Percentiles rank a stretch among this genome's conserved stretches.
Conservation (phyloP, 2,113 vertebrate species). For the Leptobrachium ailaonicum region DNA sequence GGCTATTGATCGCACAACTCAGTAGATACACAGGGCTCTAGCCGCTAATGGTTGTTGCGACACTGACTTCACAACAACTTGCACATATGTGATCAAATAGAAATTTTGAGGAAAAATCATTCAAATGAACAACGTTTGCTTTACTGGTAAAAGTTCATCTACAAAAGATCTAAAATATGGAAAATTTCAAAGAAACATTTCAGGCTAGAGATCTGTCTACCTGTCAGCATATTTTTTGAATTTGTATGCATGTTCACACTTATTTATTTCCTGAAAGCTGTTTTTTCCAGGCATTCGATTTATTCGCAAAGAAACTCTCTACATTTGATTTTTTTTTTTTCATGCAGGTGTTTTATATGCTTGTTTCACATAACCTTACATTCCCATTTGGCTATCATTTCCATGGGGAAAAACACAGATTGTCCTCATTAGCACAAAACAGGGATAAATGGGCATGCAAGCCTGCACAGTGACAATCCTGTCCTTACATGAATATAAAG, state of each 20-base stretch:
- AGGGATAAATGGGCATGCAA: slow-evolving; percentile 41
- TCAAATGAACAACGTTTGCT: too few species aligned
- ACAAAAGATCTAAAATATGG: too few species aligned
- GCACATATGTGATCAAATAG: too few species aligned
- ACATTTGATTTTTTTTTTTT: slow-evolving; percentile 3
- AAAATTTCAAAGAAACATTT: too few species aligned
- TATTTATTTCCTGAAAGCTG: neutral
- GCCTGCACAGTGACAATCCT: slow-evolving; percentile 49
- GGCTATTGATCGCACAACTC: too few species aligned
- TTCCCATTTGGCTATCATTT: slow-evolving; percentile 47
- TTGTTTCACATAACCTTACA: slow-evolving; percentile 25
- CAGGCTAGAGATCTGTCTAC: too few species aligned
- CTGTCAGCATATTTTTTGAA: too few species aligned
- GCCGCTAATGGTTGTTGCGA: too few species aligned
- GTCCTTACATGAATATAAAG: slow-evolving; percentile 51
- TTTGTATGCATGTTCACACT: neutral
- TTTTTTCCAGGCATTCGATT: neutral
- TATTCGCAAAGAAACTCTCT: neutral
- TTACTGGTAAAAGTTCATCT: too few species aligned
- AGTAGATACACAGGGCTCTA: too few species aligned
- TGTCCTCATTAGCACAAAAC: slow-evolving; percentile 51
- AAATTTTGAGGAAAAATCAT: too few species aligned
- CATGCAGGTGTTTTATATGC: slow-evolving; percentile 14
- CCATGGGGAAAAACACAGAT: slow-evolving; percentile 44
- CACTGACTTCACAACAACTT: too few species aligned